A percentile compares a stretch with the other conserved stretches of the same genome.
Conservation (phyloP, 2,113 vertebrate species). For the Gobiocypris rarus region DNA sequence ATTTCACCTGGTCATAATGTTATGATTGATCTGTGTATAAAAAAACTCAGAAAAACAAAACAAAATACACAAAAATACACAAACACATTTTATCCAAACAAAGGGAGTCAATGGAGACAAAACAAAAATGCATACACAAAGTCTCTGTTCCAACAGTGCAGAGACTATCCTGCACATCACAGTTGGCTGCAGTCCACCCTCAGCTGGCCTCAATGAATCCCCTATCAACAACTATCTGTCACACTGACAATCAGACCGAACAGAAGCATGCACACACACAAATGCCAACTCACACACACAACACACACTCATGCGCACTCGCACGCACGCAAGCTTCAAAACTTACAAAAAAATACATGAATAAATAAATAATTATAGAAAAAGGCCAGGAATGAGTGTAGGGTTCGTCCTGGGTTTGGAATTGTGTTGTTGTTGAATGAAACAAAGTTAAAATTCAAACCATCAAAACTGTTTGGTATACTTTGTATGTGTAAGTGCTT, state of each 20-base stretch:
- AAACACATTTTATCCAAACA: slow-evolving; percentile 1
- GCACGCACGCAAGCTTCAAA: background rate
- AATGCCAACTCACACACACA: too few relatives aligned
- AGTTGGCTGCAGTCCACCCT: slow-evolving; percentile 25
- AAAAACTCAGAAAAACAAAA: background rate
- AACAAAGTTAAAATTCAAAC: too few relatives aligned
- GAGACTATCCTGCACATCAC: background rate
- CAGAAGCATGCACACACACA: background rate
- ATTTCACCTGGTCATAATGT: too few relatives aligned
- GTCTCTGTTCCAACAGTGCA: slow-evolving; percentile 11
- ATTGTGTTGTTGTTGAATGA: too few relatives aligned
- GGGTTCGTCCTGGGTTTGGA: too few relatives aligned
- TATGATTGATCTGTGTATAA: background rate
- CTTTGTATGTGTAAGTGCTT: background rate
- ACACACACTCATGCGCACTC: too few relatives aligned
- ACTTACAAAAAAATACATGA: background rate
- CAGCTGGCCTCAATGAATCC: slow-evolving; percentile 36
- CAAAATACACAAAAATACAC: background rate
- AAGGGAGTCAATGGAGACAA: background rate
- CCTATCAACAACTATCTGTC: slow-evolving; percentile 43
- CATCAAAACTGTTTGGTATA: background rate
- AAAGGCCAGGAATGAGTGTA: background rate
- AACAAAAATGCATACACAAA: background rate
- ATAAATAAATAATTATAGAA: background rate
- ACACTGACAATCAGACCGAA: slow-evolving; percentile 47